A percentile compares a stretch with the other conserved stretches of the same genome.
Conservation (phyloP, 2,113 vertebrate species). For the Lathamus discolor region DNA sequence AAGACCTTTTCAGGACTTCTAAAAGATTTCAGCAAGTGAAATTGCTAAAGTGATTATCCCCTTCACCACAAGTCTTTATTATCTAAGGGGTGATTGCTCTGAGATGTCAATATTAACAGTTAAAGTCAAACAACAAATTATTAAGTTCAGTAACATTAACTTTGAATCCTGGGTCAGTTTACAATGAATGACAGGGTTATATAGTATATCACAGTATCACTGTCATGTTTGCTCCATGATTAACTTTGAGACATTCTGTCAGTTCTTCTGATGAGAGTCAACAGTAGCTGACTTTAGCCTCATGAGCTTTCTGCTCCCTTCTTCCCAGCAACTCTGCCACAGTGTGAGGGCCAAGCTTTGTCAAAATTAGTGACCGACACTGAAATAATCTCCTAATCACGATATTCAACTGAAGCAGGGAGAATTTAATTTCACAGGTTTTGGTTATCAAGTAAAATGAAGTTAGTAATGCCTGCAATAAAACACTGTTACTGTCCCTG, state of each 20-base stretch:
- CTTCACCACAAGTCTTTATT: not conserved
- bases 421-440: conserved; percentile 60
- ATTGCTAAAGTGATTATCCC: not conserved
- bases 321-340: not conserved
- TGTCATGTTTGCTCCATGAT: not conserved
- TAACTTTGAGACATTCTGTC: not conserved
- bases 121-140: not conserved
- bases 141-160: not conserved
- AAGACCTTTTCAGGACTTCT: not conserved
- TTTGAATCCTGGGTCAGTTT: not conserved
- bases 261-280: not conserved
- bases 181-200: not conserved
- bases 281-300: not conserved
- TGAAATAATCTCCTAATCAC: conserved; percentile 3
- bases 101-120: not conserved
- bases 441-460: conserved; percentile 14
- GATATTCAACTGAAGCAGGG: not conserved
- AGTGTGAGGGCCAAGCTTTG: not conserved
- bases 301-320: not conserved
- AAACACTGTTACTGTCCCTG: not conserved
- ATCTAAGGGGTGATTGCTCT: not conserved
- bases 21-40: not conserved
- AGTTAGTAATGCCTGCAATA: not conserved
- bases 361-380: not conserved
- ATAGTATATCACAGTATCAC: not conserved